Evolutionary conservation across 2,113 vertebrate species (phyloP).

Genomic region (Hippolais icterina): DNA sequence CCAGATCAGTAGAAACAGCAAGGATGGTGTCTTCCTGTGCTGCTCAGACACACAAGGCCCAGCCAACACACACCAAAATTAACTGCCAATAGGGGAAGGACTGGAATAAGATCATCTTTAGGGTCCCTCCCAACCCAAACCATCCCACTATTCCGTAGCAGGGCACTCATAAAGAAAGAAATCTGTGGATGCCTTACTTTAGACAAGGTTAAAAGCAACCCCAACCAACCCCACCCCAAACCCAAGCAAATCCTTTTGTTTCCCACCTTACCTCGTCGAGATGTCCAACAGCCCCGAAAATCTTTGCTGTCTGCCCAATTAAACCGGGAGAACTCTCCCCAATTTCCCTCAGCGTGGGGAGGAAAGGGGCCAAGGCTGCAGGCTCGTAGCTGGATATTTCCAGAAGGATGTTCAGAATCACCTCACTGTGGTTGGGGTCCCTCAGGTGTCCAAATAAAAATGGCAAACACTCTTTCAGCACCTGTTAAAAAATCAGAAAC

Average conservation of each 20-base stretch:
- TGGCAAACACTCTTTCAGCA: conserved; percentile 82
- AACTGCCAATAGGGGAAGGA: background rate
- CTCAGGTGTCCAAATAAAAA: conserved; percentile 75
- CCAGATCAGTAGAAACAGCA: background rate
- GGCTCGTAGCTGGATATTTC: conserved; percentile 85
- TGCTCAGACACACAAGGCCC: background rate
- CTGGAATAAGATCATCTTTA: background rate
- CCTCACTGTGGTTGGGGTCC: conserved; percentile 78
- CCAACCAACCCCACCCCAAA: background rate
- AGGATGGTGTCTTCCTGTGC: background rate
- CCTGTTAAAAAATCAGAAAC: conserved; percentile 67
- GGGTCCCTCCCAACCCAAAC: background rate
- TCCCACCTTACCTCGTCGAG: conserved; percentile 79
- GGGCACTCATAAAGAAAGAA: background rate
- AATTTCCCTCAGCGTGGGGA: conserved; percentile 77
- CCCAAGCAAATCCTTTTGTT: background rate
- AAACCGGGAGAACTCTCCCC: conserved; percentile 80
- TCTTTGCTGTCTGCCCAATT: conserved; percentile 86
- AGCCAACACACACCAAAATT: background rate
- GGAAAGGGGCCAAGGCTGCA: conserved; percentile 76
- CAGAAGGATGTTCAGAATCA: conserved; percentile 79
- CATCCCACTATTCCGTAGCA: background rate
- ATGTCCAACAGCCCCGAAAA: conserved; percentile 88
- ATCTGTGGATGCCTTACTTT: background rate
- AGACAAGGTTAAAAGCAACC: background rate